A percentile compares a stretch with the other conserved stretches of the same genome.
phyloP scores from a whole-genome alignment of 2,888 invertebrate species.

The Agonopterix subpropinquella region DNA sequence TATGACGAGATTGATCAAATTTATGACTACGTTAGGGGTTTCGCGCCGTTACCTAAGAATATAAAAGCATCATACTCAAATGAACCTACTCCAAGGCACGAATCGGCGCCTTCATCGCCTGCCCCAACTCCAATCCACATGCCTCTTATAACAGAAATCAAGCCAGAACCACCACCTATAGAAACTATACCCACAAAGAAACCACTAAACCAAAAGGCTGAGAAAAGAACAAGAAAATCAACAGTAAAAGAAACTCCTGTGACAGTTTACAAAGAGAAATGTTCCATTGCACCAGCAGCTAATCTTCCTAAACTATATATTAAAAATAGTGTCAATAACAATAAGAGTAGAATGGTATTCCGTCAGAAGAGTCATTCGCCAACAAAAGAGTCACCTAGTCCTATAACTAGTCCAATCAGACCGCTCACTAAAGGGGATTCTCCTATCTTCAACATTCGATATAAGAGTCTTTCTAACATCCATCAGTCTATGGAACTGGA shows the following conservation, averaged over 20 bases:
- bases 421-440: constrained; percentile 81
- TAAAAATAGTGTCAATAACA: constrained; percentile 81
- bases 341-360: constrained; percentile 78
- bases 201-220: constrained; percentile 76
- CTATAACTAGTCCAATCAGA: constrained; percentile 68
- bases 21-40: constrained; percentile 95
- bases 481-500: constrained; percentile 85
- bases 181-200: constrained; percentile 93
- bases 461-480: constrained; percentile 81
- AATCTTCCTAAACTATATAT: constrained; percentile 86
- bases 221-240: constrained; percentile 84
- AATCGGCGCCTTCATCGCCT: constrained; percentile 73
- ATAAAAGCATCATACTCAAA: constrained; percentile 79
- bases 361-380: constrained; percentile 84
- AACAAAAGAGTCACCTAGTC: constrained; percentile 82
- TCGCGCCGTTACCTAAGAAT: constrained; percentile 91
- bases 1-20: constrained; percentile 98
- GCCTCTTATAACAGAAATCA: constrained; percentile 74
- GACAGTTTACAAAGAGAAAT: constrained; percentile 75
- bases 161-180: constrained; percentile 93
- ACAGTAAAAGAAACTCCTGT: constrained; percentile 77
- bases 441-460: constrained; percentile 84
- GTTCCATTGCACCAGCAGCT: constrained; percentile 66
- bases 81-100: constrained; percentile 60
- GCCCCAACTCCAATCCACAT: constrained; percentile 74